Conservation (phyloP, 37 sponge, comb jelly and placozoan species). For the Petrosia ficiformis region DNA sequence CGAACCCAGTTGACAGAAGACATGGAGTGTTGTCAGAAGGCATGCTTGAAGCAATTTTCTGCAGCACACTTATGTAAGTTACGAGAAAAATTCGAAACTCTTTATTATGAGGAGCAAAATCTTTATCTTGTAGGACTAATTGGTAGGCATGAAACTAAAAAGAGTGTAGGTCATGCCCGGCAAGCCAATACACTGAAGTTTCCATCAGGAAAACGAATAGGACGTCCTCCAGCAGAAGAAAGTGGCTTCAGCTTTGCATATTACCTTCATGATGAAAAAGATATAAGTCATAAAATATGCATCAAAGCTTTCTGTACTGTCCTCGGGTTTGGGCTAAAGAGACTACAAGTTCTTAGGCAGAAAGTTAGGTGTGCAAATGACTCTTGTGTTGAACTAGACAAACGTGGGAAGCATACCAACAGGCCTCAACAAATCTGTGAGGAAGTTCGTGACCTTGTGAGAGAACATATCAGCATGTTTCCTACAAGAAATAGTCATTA, state of each 20-base stretch:
- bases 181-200: conserved; percentile 20
- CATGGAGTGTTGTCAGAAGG: conserved; percentile 36
- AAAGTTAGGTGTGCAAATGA: conserved; percentile 16
- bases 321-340: too few relatives aligned
- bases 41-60: conserved; percentile 21
- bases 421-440: conserved; percentile 11
- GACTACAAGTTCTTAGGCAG: too few relatives aligned
- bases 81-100: conserved; percentile 24
- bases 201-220: too few relatives aligned
- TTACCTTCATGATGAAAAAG: too few relatives aligned
- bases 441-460: conserved; percentile 5
- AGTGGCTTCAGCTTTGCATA: too few relatives aligned
- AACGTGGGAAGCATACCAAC: conserved; percentile 22
- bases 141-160: conserved; percentile 18
- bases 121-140: conserved; percentile 38
- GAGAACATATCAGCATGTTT: conserved; percentile 34
- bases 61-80: conserved; percentile 24
- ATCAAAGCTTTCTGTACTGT: too few relatives aligned
- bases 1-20: not conserved
- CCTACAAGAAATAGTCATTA: conserved; percentile 43
- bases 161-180: conserved; percentile 27
- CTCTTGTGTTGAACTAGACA: conserved; percentile 37
- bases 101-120: conserved; percentile 49
- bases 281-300: too few relatives aligned
- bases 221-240: too few relatives aligned